These are phyloP conservation scores for Drosophila aldrichi DNA, from an alignment of 2,888 invertebrate genomes.

Conservation along the genomic window DNA sequence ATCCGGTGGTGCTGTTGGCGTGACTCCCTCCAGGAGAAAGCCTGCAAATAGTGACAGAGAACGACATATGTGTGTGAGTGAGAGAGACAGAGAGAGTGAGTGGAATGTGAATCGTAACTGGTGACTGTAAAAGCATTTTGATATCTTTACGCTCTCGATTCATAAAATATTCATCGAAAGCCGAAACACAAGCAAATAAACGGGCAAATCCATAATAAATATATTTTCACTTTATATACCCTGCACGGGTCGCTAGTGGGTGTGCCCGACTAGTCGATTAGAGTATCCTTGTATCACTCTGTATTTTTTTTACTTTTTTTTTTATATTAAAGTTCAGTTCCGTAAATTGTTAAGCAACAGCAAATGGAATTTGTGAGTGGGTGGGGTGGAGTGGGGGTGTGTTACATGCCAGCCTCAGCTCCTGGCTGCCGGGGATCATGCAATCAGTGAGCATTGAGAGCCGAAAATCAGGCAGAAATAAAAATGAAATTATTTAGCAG, in stretches of 20 bases:
- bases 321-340: conserved; percentile 53
- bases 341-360: conserved; percentile 63
- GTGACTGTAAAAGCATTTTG: conserved; percentile 14
- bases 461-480: conserved; percentile 59
- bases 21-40: conserved; percentile 93
- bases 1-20: conserved; percentile 91
- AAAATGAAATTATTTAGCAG: conserved; percentile 72
- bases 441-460: conserved; percentile 70
- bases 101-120: conserved; percentile 4
- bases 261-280: neutral
- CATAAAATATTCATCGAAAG: conserved; percentile 42
- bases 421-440: conserved; percentile 9
- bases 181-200: neutral
- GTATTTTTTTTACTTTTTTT: conserved; percentile 31
- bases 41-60: conserved; percentile 87
- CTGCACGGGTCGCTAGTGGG: neutral
- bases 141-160: conserved; percentile 5
- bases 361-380: conserved; percentile 40
- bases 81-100: neutral
- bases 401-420: neutral
- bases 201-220: neutral
- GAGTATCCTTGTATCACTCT: neutral
- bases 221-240: conserved; percentile 1
- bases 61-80: neutral
- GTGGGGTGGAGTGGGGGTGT: neutral